A percentile compares a stretch with the other conserved stretches of the same genome.
Conservation (phyloP, 2,797 vertebrate genomes). For the Poeciliopsis turneri region DNA sequence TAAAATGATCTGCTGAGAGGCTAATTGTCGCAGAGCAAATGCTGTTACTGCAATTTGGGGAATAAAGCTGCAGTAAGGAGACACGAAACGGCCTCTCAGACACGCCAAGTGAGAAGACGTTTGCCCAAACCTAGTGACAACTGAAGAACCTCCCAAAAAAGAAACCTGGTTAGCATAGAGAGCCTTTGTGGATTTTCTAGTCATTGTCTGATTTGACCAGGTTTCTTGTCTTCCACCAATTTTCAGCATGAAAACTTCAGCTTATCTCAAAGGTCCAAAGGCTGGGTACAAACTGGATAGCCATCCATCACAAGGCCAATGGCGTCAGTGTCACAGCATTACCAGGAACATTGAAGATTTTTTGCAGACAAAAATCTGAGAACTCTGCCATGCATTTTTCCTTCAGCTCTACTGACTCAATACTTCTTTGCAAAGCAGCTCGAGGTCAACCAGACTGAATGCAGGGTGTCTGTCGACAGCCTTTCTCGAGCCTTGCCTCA, state of each 20-base stretch:
- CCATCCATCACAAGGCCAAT: not conserved
- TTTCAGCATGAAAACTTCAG: not conserved
- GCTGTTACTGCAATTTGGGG: slow-evolving; percentile 39
- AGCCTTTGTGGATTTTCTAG: not conserved
- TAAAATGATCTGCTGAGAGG: slow-evolving; percentile 34
- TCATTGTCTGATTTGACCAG: not conserved
- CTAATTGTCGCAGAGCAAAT: slow-evolving; percentile 56
- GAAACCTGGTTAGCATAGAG: not conserved
- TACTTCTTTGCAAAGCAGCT: not conserved
- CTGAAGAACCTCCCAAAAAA: not conserved
- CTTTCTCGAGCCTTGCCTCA: not conserved
- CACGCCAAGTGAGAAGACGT: slow-evolving; percentile 28
- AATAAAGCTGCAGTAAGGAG: slow-evolving; percentile 27
- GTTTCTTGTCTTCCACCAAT: not conserved
- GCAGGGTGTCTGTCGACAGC: not conserved
- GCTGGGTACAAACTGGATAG: not conserved
- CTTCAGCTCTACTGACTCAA: not conserved
- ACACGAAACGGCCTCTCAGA: slow-evolving; percentile 12
- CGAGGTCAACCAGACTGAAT: not conserved
- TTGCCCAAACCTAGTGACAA: not conserved
- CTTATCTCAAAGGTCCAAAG: not conserved
- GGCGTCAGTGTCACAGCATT: not conserved
- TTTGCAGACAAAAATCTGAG: not conserved
- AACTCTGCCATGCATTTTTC: not conserved
- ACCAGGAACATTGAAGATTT: not conserved